These are phyloP conservation scores for Agapostemon virescens DNA, from an alignment of 2,888 invertebrate genomes.

Conservation along the genomic window DNA sequence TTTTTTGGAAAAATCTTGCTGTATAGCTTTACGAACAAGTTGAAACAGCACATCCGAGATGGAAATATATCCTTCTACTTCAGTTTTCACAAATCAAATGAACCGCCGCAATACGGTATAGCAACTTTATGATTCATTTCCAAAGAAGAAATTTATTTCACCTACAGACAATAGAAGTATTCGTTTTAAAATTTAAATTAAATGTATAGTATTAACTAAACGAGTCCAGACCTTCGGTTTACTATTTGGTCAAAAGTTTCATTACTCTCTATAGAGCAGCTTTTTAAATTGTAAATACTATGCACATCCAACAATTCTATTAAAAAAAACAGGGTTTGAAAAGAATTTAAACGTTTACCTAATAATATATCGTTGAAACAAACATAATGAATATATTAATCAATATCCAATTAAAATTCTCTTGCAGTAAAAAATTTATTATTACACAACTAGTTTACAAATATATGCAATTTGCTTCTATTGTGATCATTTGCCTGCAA, in stretches of 20 bases:
- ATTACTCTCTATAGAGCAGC: not conserved
- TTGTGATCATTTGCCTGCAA: not conserved
- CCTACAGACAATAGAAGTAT: not conserved
- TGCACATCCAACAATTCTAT: not conserved
- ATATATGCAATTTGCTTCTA: slow-evolving; percentile 26
- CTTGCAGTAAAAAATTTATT: slow-evolving; percentile 34
- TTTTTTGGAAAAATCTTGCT: no score
- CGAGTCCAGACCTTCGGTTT: not conserved
- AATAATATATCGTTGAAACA: no score
- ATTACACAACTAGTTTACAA: slow-evolving; percentile 42
- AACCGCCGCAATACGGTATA: not conserved
- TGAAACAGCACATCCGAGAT: not conserved
- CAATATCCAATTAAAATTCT: not conserved
- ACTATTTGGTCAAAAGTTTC: not conserved
- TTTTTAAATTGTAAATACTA: not conserved
- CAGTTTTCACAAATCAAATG: not conserved
- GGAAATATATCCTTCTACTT: not conserved
- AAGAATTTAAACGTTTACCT: not conserved
- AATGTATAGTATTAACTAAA: not conserved
- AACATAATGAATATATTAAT: no score
- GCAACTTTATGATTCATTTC: not conserved
- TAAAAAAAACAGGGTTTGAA: not conserved
- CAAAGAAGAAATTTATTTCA: not conserved
- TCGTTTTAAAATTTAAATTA: not conserved
- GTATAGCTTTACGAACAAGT: not conserved